Conservation (phyloP, 2,113 vertebrate species). For the Ptilonorhynchus violaceus region DNA sequence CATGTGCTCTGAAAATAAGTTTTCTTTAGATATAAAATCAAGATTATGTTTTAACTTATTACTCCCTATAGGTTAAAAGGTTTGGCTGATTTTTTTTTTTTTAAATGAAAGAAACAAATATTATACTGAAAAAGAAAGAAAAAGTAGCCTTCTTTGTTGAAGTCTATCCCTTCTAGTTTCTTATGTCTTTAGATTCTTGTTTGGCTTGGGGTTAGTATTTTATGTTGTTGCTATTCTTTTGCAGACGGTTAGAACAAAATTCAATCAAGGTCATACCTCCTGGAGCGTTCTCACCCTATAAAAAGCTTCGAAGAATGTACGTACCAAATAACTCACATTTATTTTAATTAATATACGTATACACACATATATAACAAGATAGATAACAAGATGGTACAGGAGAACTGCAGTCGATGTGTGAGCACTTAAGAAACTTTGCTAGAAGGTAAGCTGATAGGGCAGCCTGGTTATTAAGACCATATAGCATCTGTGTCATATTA, state of each 20-base stretch:
- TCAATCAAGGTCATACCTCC: slow-evolving; percentile 96
- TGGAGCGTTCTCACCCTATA: slow-evolving; percentile 95
- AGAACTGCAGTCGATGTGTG: not conserved
- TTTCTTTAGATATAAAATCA: not conserved
- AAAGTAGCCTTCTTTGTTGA: not conserved
- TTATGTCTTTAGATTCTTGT: not conserved
- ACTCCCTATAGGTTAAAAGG: not conserved
- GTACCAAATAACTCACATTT: slow-evolving; percentile 62
- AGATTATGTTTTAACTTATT: not conserved
- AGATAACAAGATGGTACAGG: not conserved
- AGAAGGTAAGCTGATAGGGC: not conserved
- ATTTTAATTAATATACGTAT: not conserved
- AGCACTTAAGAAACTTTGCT: slow-evolving; percentile 8
- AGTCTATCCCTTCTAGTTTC: not conserved
- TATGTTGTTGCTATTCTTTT: slow-evolving; percentile 22
- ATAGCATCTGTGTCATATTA: not conserved
- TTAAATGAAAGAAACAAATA: not conserved
- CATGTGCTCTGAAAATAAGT: not conserved
- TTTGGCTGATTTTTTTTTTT: not conserved
- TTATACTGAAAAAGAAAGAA: not conserved
- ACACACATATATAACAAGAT: not conserved
- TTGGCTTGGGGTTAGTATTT: not conserved
- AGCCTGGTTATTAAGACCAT: not conserved
- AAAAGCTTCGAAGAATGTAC: slow-evolving; percentile 96
- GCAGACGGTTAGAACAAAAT: slow-evolving; percentile 97